Percentiles rank a stretch among this genome's conserved stretches.
These are phyloP conservation scores for Prorops nasuta DNA, from an alignment of 1,140 invertebrate genomes.

Conservation along the genomic window DNA sequence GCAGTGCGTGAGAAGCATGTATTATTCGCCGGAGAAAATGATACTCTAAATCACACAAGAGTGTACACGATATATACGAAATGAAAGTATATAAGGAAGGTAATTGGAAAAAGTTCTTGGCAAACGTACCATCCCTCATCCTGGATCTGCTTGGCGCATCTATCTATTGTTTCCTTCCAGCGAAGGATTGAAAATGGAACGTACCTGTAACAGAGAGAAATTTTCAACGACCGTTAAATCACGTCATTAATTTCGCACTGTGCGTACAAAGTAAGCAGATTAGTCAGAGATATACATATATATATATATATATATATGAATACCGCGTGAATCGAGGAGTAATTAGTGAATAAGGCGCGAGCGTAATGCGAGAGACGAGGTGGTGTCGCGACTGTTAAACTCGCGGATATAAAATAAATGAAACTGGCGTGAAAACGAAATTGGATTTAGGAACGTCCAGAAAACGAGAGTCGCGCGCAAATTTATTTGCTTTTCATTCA, in stretches of 20 bases:
- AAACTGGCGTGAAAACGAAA: conserved; percentile 47
- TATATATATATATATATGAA: too few relatives aligned
- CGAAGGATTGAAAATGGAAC: conserved; percentile 8
- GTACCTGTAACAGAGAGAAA: conserved; percentile 25
- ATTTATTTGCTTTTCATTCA: conserved; percentile 54
- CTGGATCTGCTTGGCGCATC: not conserved
- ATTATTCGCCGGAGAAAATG: too few relatives aligned
- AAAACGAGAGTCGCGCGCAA: conserved; percentile 25
- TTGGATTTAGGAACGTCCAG: conserved; percentile 38
- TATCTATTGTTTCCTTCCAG: not conserved
- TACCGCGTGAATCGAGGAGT: too few relatives aligned
- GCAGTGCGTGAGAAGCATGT: too few relatives aligned
- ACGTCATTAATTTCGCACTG: not conserved
- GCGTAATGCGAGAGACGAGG: too few relatives aligned
- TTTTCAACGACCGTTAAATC: not conserved
- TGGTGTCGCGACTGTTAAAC: too few relatives aligned
- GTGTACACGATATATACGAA: too few relatives aligned
- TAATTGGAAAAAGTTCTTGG: conserved; percentile 1
- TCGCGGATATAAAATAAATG: conserved; percentile 42
- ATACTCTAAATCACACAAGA: too few relatives aligned
- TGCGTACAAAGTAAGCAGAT: too few relatives aligned
- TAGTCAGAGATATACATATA: too few relatives aligned
- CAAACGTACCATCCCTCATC: not conserved
- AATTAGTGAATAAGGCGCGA: too few relatives aligned
- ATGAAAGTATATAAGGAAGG: too few relatives aligned